These are phyloP conservation scores for Tenualosa thibaudeaui DNA, from an alignment of 2,797 vertebrate genomes.

Conservation along the genomic window DNA sequence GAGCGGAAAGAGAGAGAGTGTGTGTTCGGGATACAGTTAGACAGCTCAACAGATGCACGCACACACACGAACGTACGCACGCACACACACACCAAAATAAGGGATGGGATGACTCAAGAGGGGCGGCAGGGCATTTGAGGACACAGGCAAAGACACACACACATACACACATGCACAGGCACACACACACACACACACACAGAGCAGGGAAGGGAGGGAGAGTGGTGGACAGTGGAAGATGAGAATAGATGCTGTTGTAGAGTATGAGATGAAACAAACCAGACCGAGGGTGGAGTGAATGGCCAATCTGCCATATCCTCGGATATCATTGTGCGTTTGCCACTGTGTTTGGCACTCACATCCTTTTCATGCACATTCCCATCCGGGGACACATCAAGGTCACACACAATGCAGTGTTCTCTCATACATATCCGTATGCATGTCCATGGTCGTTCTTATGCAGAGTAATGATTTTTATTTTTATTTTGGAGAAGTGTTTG, in stretches of 20 bases:
- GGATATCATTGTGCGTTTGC: not conserved
- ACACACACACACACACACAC: slow-evolving; percentile 10
- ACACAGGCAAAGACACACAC: slow-evolving; percentile 39
- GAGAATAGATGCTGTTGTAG: slow-evolving; percentile 34
- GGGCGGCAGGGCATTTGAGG: slow-evolving; percentile 54
- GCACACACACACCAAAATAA: slow-evolving; percentile 29
- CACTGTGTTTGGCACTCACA: not conserved
- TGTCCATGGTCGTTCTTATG: not conserved
- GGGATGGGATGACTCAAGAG: slow-evolving; percentile 45
- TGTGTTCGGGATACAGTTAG: slow-evolving; percentile 15
- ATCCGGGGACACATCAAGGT: not conserved
- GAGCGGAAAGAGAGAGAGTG: slow-evolving; percentile 17
- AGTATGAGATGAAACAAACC: slow-evolving; percentile 35
- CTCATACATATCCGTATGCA: not conserved
- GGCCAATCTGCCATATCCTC: not conserved
- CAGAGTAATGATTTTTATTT: not conserved
- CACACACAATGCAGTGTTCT: not conserved
- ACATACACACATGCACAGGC: slow-evolving; percentile 8
- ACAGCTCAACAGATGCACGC: not conserved
- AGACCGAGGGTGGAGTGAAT: slow-evolving; percentile 37
- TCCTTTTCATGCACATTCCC: not conserved
- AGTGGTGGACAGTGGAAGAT: slow-evolving; percentile 46
- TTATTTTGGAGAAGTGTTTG: not conserved
- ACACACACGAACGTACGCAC: slow-evolving; percentile 15
- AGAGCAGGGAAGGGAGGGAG: not conserved